Evolutionary conservation across 1,140 invertebrate genomes (phyloP), one percentile per base, ranked within the genome.

Genomic region (Bathynomus jamesi): DNA sequence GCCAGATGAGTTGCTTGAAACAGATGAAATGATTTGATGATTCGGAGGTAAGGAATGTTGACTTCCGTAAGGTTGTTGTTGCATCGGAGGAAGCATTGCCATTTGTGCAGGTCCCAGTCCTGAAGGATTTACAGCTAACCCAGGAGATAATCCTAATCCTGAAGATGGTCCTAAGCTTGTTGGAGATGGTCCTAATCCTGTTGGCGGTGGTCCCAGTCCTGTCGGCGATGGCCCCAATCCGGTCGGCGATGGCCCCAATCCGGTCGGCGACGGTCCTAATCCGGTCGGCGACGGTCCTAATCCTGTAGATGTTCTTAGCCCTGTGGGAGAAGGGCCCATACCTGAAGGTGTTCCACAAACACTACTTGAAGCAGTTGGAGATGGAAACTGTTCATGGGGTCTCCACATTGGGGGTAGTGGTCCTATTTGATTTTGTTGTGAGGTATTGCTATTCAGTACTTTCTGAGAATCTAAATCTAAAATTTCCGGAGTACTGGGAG

Each of bases 401-500:
- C 76, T 70, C 76, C 76, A 77, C 70, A 77, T 70, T 21, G 72
- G 76, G 0, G 76, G 73, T 27, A 77, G 25, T 4, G 76, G 67
- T 27, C 77, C 78, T n/a, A 66, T 46, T 72, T 78, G 78, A 65
- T 79, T 78, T 8, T 80, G 78, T 17, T 81, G 80, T 80, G 80
- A 46, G 80, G 80, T 63, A 80, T 70, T 79, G 74, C 80, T 87
- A 85, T 72, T 70, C 3, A 90, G 87, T 65, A 94, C 91, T 82
- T 93, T 93, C 78, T 94, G 91, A 0, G 91, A 93, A 80, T 94
- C 92, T 66, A 95, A 82, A 81, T 95, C 92, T 32, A 95, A 83
- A 70, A 95, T 90, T 78, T 94, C 91, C 2, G 90, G 87, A 17
- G 88, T 86, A 72, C 88, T 89, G 78, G 89, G 62, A 7, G 73